Base-by-base conservation (phyloP, 2,888 invertebrate genomes). In the Dorcus hopei region DNA sequence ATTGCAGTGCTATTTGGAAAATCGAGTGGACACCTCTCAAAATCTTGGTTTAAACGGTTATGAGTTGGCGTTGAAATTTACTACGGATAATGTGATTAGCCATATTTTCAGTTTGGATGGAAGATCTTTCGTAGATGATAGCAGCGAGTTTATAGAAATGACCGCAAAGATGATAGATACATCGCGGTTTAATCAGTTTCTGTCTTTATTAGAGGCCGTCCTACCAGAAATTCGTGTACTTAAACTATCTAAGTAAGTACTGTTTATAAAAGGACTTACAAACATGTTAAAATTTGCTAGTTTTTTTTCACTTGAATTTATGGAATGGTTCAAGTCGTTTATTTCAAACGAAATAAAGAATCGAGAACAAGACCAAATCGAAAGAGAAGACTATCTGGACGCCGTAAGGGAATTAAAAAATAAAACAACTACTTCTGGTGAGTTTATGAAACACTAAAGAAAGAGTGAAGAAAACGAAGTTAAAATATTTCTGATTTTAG, bases 91-190 rank as follows among this genome's bases (percentile, higher is more conserved):
- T 47, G 79, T 82, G 0, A 77, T 79, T 1, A 77, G 75, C 55
- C 80, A 78, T 48, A 80, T 80, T 11, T 72, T 80, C 56, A 81
- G 81, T 0, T 55, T 80, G 0, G 74, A 80, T 5, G 79, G 79
- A 0, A 70, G 75, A 23, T 77, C 77, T 53, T 80, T 81, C 19
- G 65, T 66, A 9, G 64, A 68, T 54, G 49, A 61, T 0, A 63
- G 69, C 51, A 54, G 67, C 3, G 67, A 72, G 54, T 70, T 73
- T 61, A 61, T 63, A 61, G 48, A 68, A 58, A 49, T 72, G 9
- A 70, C 66, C 26, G 52, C 65, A 49, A 59, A 64, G 48, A 61
- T 70, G 59, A 40, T 70, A 38, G 23, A 49, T 8, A 62, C 66
- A 1, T 56, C 49, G 8, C 50, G 41, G 16, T 54, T 45, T 39